A percentile compares a stretch with the other conserved stretches of the same genome.
Conservation (phyloP, 2,113 vertebrate species). For the Oreochromis spilurus region DNA sequence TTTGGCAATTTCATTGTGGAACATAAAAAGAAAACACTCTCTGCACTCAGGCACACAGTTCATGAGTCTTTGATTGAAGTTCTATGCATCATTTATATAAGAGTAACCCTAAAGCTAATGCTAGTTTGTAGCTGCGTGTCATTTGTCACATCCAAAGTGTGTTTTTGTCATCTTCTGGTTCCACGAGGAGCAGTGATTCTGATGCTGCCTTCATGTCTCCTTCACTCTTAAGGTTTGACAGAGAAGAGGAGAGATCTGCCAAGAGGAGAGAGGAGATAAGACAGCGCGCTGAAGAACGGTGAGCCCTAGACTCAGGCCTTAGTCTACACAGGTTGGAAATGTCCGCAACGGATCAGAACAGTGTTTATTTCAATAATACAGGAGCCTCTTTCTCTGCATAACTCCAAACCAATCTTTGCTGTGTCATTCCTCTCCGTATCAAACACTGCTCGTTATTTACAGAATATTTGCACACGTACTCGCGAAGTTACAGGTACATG, state of each 20-base stretch:
- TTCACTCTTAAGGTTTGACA: constrained; percentile 44
- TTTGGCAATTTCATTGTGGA: background rate
- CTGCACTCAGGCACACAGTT: background rate
- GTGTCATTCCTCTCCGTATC: background rate
- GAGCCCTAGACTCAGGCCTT: constrained; percentile 4
- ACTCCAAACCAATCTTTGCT: background rate
- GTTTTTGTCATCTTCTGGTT: background rate
- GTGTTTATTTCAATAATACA: background rate
- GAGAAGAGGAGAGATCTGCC: constrained; percentile 63
- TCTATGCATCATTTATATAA: too few species aligned
- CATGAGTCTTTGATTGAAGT: background rate
- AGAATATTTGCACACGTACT: background rate
- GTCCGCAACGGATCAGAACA: background rate
- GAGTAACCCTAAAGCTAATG: background rate
- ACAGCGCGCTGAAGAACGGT: constrained; percentile 69
- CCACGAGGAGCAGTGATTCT: background rate
- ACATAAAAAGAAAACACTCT: background rate
- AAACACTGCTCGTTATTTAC: background rate
- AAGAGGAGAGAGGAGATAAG: constrained; percentile 66
- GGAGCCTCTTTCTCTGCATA: background rate
- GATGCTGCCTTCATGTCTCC: background rate
- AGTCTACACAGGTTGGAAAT: background rate
- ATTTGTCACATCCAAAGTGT: background rate
- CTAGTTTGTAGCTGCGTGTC: background rate
- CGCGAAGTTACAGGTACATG: background rate